phyloP scores from a whole-genome alignment of 1,140 invertebrate species.

The Bombus sibiricus region DNA sequence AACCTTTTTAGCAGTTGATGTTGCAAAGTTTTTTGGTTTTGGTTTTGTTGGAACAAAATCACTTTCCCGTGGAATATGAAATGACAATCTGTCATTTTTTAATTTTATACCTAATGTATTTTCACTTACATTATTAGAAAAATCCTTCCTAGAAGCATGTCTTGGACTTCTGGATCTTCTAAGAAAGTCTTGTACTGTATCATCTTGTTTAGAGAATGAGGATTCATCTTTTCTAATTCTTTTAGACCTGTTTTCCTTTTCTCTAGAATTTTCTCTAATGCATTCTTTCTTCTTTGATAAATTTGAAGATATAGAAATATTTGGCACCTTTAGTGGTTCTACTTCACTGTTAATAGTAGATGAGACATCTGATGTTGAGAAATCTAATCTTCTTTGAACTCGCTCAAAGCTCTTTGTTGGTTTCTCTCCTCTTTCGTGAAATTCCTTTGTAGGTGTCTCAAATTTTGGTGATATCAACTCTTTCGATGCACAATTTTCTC shows the following conservation, averaged over 20 bases:
- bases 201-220: slow-evolving; percentile 66
- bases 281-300: slow-evolving; percentile 77
- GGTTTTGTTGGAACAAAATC: slow-evolving; percentile 69
- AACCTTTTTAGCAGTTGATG: slow-evolving; percentile 73
- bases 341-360: slow-evolving; percentile 75
- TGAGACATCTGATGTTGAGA: slow-evolving; percentile 72
- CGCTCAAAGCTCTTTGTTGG: slow-evolving; percentile 71
- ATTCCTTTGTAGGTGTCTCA: slow-evolving; percentile 61
- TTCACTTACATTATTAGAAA: slow-evolving; percentile 55
- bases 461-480: slow-evolving; percentile 72
- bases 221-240: slow-evolving; percentile 77
- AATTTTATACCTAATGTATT: slow-evolving; percentile 58
- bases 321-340: slow-evolving; percentile 77
- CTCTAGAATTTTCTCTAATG: slow-evolving; percentile 77
- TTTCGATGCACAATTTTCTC: slow-evolving; percentile 72
- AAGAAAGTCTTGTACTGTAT: slow-evolving; percentile 58
- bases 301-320: slow-evolving; percentile 74
- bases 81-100: slow-evolving; percentile 70
- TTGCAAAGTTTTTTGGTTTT: slow-evolving; percentile 73
- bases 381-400: slow-evolving; percentile 78
- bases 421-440: slow-evolving; percentile 70
- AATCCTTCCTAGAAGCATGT: slow-evolving; percentile 73
- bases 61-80: slow-evolving; percentile 64
- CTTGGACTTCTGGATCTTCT: slow-evolving; percentile 72
- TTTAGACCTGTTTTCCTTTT: slow-evolving; percentile 80